These are phyloP conservation scores for Craniophora ligustri DNA, from an alignment of 2,888 invertebrate species.

Conservation along the genomic window DNA sequence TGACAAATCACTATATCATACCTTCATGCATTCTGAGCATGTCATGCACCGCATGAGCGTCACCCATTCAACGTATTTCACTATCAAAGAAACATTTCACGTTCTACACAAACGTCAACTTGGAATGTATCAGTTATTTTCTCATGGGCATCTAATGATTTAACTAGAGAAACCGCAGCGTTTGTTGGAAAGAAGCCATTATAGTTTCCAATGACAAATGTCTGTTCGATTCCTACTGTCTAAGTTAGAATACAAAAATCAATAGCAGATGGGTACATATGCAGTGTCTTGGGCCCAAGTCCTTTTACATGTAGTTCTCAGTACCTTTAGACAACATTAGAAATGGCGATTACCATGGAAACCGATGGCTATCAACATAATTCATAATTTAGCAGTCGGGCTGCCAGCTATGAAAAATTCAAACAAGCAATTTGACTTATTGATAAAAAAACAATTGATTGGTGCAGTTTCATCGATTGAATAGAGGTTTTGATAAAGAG, in stretches of 20 bases:
- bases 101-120: conserved; percentile 7
- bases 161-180: conserved; percentile 23
- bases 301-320: too few species aligned
- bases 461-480: too few species aligned
- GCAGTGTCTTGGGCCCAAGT: too few species aligned
- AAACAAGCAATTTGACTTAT: too few species aligned
- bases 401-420: too few species aligned
- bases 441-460: too few species aligned
- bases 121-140: conserved; percentile 27
- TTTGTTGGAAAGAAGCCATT: conserved; percentile 38
- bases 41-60: conserved; percentile 37
- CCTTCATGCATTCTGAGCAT: conserved; percentile 49
- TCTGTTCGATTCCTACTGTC: neutral
- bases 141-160: conserved; percentile 25
- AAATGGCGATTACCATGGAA: too few species aligned
- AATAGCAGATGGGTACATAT: too few species aligned
- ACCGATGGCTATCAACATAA: too few species aligned
- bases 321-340: too few species aligned
- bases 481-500: too few species aligned
- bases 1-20: conserved; percentile 48
- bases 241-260: conserved; percentile 2
- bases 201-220: conserved; percentile 22
- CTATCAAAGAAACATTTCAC: conserved; percentile 1
- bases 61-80: conserved; percentile 47
- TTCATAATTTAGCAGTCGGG: too few species aligned